These are phyloP conservation scores for Gymnobelideus leadbeateri DNA, from an alignment of 2,113 vertebrate species.

Conservation along the genomic window DNA sequence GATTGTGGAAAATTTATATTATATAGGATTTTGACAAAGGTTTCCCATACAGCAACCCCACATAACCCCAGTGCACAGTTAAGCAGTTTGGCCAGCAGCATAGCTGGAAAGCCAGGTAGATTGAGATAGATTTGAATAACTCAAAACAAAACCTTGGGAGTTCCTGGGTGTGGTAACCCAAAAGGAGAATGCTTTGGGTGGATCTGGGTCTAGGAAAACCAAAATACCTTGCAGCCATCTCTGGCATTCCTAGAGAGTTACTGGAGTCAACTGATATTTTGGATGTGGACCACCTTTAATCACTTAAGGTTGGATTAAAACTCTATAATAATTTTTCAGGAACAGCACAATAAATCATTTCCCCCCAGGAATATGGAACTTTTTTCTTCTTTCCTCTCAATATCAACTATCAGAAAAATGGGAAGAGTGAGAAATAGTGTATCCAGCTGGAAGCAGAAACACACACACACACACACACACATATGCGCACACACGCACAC, in stretches of 20 bases:
- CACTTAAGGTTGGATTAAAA: not conserved
- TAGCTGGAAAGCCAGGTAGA: not conserved
- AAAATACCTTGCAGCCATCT: not conserved
- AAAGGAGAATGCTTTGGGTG: not conserved
- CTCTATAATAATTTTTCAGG: not conserved
- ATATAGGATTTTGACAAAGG: not conserved
- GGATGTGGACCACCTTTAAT: not conserved
- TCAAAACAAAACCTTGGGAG: not conserved
- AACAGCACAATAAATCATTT: not conserved
- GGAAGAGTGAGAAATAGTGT: not conserved
- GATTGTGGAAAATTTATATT: not conserved
- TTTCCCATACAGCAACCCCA: not conserved
- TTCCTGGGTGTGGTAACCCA: not conserved
- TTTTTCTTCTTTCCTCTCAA: not conserved
- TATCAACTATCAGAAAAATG: not conserved
- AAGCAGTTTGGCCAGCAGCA: not conserved
- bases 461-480: not conserved
- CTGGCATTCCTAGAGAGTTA: not conserved
- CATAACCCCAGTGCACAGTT: not conserved
- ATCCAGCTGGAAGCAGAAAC: not conserved
- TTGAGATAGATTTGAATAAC: not conserved
- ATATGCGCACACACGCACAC: not conserved
- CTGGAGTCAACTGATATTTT: not conserved
- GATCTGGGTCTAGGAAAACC: not conserved
- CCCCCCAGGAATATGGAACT: not conserved